Percentiles rank a stretch among this genome's conserved stretches.
Evolutionary conservation across 2,888 invertebrate genomes (phyloP).

Genomic region (Cephus pygmeus): DNA sequence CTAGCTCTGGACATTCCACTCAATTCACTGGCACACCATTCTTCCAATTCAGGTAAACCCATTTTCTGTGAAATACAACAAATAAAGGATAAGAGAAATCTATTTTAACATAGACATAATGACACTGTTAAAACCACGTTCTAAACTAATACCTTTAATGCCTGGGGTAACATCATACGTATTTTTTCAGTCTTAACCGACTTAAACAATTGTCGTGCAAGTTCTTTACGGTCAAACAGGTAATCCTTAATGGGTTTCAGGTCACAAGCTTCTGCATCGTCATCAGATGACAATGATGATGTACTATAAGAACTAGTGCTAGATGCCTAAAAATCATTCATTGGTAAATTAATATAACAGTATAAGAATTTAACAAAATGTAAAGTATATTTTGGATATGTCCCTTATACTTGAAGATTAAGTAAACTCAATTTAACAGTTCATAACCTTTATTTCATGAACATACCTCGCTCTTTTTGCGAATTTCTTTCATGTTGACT

Average conservation of each 20-base stretch:
- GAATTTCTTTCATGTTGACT: not conserved
- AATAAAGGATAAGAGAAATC: not conserved
- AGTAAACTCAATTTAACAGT: not conserved
- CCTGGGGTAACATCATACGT: slow-evolving; percentile 62
- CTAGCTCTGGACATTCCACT: slow-evolving; percentile 61
- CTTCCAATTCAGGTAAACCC: slow-evolving; percentile 55
- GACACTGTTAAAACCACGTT: not conserved
- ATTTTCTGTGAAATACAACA: slow-evolving; percentile 46
- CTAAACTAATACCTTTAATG: slow-evolving; percentile 48
- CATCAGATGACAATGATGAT: slow-evolving; percentile 53
- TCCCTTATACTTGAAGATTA: not conserved
- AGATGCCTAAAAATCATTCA: not conserved
- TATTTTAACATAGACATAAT: not conserved
- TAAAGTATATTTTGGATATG: not conserved
- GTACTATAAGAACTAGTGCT: slow-evolving; percentile 26
- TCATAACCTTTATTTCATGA: not conserved
- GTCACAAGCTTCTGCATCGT: slow-evolving; percentile 53
- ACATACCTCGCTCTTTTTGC: not conserved
- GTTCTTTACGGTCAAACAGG: slow-evolving; percentile 51
- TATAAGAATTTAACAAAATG: not conserved
- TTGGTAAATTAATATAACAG: not conserved
- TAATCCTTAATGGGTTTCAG: slow-evolving; percentile 62
- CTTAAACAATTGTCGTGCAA: slow-evolving; percentile 59
- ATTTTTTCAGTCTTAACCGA: slow-evolving; percentile 62
- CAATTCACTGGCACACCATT: slow-evolving; percentile 59